Conservation (phyloP, 2,888 invertebrate genomes). For the Vanessa cardui region DNA sequence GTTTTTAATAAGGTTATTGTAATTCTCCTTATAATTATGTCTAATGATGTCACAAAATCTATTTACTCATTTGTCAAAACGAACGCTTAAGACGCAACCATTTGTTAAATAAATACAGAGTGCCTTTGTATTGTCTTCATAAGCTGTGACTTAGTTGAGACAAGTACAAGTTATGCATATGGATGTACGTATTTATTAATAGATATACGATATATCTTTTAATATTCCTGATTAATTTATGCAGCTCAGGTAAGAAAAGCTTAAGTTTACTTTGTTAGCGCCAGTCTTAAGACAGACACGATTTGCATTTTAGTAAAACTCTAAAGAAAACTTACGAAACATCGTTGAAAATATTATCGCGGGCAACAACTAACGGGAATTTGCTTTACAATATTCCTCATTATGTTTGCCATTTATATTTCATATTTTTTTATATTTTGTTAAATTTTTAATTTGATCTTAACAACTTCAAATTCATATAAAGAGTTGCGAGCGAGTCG, state of each 20-base stretch:
- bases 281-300: slow-evolving; percentile 18
- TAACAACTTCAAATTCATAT: background rate
- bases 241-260: slow-evolving; percentile 15
- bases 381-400: slow-evolving; percentile 1
- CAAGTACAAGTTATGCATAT: no score
- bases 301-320: slow-evolving; percentile 30
- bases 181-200: no score
- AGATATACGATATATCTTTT: background rate
- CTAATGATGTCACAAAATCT: no score
- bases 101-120: no score
- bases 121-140: no score
- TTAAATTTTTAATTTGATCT: background rate
- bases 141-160: background rate
- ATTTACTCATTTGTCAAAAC: no score
- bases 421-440: background rate
- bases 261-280: slow-evolving; percentile 10
- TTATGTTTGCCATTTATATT: background rate
- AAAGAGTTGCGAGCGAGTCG: background rate
- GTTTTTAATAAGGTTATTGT: no score
- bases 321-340: slow-evolving; percentile 9
- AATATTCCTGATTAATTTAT: slow-evolving; percentile 11
- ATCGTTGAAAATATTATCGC: slow-evolving; percentile 7
- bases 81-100: no score
- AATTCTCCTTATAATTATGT: no score
- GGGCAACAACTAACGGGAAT: background rate